These are phyloP conservation scores for Myathropa florea DNA, from an alignment of 2,888 invertebrate species.

Conservation along the genomic window DNA sequence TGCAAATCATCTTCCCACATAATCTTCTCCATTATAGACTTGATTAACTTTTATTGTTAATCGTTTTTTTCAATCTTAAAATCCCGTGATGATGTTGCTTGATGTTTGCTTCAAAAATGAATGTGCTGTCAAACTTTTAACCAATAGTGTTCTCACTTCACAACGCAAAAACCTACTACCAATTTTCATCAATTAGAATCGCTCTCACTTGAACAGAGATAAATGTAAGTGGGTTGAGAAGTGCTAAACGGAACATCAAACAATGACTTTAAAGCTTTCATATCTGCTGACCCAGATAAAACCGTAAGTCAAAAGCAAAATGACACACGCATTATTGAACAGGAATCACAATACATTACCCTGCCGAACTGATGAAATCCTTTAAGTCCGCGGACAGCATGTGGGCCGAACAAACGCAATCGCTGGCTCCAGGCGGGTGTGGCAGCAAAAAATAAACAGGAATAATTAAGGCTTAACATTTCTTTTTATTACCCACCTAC, in stretches of 20 bases:
- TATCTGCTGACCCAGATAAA: background rate
- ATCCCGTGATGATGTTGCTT: too few relatives aligned
- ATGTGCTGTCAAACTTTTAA: too few relatives aligned
- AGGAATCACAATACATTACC: background rate
- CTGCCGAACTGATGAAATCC: background rate
- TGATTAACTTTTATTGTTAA: too few relatives aligned
- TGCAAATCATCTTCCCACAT: too few relatives aligned
- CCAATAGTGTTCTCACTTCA: background rate
- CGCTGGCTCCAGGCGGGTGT: background rate
- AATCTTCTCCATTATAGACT: too few relatives aligned
- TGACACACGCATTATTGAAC: background rate
- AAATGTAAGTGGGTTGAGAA: background rate
- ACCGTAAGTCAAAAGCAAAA: background rate
- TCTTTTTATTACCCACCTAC: slow-evolving; percentile 19
- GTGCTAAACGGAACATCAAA: slow-evolving; percentile 1
- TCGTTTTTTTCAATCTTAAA: too few relatives aligned
- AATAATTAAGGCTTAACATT: background rate
- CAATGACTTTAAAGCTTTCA: background rate
- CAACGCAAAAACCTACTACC: background rate
- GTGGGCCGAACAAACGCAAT: background rate
- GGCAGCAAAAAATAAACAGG: background rate
- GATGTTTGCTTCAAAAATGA: too few relatives aligned
- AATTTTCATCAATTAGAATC: slow-evolving; percentile 13
- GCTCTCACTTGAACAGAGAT: slow-evolving; percentile 4
- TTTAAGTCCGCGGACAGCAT: background rate